Conservation (phyloP, 1,140 invertebrate genomes). For the Drosophila parvula region DNA sequence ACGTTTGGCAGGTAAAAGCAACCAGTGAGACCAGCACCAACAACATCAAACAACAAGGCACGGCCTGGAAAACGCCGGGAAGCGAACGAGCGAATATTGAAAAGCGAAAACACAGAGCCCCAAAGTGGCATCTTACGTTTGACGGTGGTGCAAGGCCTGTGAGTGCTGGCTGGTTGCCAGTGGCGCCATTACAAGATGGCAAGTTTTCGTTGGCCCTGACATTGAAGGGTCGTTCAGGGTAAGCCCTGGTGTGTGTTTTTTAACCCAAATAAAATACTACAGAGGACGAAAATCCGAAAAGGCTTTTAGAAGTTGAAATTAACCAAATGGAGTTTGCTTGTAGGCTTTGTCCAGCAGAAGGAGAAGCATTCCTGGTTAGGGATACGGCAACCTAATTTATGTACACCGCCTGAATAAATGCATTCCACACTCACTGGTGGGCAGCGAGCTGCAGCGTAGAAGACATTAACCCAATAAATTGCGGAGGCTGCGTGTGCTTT, state of each 20-base stretch:
- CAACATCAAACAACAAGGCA: constrained; percentile 6
- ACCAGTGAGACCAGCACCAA: constrained; percentile 12
- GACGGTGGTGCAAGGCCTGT: background rate
- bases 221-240: constrained; percentile 6
- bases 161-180: constrained; percentile 5
- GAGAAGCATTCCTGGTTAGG: background rate
- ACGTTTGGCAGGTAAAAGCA: constrained; percentile 36
- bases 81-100: constrained; percentile 31
- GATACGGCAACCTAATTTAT: background rate
- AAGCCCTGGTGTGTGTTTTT: background rate
- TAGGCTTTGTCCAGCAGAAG: background rate
- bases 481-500: constrained; percentile 9
- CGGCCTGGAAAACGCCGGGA: constrained; percentile 27
- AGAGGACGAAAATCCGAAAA: constrained; percentile 35
- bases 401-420: constrained; percentile 4
- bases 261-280: background rate
- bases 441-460: constrained; percentile 7
- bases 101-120: constrained; percentile 39
- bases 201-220: constrained; percentile 20
- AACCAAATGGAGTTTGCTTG: constrained; percentile 36
- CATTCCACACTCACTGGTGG: constrained; percentile 1
- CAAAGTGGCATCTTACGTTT: constrained; percentile 22
- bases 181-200: constrained; percentile 4
- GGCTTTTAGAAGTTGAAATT: constrained; percentile 30
- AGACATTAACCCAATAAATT: constrained; percentile 48